Conservation (phyloP, 2,888 invertebrate genomes). For the Eurytoma adleriae region DNA sequence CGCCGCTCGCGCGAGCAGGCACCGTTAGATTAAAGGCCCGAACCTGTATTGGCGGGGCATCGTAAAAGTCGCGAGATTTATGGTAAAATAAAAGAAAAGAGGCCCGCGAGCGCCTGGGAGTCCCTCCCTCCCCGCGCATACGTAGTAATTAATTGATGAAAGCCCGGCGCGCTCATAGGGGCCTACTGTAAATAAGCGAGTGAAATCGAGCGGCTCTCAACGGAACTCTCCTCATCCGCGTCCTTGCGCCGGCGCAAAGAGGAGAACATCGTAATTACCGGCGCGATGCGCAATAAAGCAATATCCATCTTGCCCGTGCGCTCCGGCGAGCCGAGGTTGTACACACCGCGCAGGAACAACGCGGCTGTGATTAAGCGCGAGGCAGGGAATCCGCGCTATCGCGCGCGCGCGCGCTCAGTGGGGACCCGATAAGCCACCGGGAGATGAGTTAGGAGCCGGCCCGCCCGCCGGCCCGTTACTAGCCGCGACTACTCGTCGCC, state of each 20-base stretch:
- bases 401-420: neutral
- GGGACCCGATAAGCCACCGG: conserved; percentile 1
- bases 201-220: neutral
- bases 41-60: neutral
- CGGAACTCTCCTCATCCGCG: neutral
- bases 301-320: conserved; percentile 9
- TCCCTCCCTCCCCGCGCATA: neutral
- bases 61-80: conserved; percentile 2
- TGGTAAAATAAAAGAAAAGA: neutral
- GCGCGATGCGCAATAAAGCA: conserved; percentile 17
- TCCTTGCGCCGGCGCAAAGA: neutral
- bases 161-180: neutral
- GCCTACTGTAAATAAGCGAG: conserved; percentile 14
- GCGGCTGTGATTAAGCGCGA: conserved; percentile 7
- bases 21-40: neutral
- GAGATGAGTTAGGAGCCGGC: conserved; percentile 5
- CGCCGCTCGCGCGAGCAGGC: neutral
- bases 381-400: neutral
- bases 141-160: neutral
- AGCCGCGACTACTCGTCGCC: conserved; percentile 17
- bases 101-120: neutral
- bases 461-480: neutral
- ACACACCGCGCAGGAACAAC: neutral
- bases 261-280: conserved; percentile 21
- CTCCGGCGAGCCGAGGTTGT: no score